Evolutionary conservation across 2,797 vertebrate species (phyloP).

Genomic region (Melanotaenia boesemani): DNA sequence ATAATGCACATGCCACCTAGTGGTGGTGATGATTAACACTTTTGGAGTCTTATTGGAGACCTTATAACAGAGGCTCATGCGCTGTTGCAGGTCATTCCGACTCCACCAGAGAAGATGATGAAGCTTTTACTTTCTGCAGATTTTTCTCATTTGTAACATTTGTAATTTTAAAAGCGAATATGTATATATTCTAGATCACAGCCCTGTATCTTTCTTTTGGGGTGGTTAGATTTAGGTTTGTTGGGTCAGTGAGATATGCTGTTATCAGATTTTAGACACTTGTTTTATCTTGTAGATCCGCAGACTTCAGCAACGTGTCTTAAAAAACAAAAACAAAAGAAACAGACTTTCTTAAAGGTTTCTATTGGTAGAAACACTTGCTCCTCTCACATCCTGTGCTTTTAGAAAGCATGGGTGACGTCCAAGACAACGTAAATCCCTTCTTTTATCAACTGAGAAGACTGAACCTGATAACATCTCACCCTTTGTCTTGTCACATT

Average conservation of each 20-base stretch:
- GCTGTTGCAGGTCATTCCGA: constrained; percentile 50
- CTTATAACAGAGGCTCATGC: constrained; percentile 59
- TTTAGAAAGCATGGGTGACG: constrained; percentile 20
- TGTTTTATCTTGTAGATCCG: not conserved
- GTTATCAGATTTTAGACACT: not conserved
- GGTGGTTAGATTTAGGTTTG: constrained; percentile 20
- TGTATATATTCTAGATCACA: not conserved
- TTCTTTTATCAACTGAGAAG: constrained; percentile 6
- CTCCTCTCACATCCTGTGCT: not conserved
- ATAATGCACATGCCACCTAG: constrained; percentile 68
- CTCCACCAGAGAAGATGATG: constrained; percentile 46
- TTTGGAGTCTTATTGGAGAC: constrained; percentile 20
- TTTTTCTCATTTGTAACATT: constrained; percentile 6
- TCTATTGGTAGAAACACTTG: constrained; percentile 1
- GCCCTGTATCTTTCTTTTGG: not conserved
- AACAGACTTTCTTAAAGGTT: constrained; percentile 6
- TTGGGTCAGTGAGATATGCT: not conserved
- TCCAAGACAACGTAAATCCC: not conserved
- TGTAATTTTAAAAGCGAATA: constrained; percentile 8
- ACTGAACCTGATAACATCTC: constrained; percentile 18
- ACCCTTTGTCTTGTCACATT: constrained; percentile 29
- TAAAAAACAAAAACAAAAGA: too few species aligned
- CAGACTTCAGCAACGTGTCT: not conserved
- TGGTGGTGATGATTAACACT: constrained; percentile 54
- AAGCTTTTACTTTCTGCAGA: constrained; percentile 30